Evolutionary conservation across 2,888 invertebrate genomes (phyloP).

Genomic region (Muschampia plurimacula): DNA sequence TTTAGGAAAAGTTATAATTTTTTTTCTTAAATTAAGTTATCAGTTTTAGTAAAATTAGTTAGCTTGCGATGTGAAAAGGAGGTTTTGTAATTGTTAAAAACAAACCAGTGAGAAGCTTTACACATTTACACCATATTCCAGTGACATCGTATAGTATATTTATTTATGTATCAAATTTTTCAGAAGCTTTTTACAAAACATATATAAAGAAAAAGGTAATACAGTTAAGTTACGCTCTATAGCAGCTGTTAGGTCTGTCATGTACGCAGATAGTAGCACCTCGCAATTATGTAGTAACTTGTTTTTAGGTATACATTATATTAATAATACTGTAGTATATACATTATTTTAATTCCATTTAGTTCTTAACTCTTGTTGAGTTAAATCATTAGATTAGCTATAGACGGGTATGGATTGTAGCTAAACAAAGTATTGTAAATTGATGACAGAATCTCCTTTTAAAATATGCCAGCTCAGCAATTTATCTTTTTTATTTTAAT

Average conservation of each 20-base stretch:
- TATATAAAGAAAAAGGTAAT: background rate
- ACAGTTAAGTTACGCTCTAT: constrained; percentile 3
- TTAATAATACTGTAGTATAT: constrained; percentile 56
- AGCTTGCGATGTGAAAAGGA: background rate
- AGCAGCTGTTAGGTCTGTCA: constrained; percentile 55
- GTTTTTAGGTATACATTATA: constrained; percentile 61
- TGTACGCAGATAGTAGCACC: constrained; percentile 71
- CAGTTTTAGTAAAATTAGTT: background rate
- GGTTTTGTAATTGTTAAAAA: background rate
- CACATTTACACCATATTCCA: background rate
- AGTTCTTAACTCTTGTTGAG: constrained; percentile 74
- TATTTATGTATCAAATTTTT: background rate
- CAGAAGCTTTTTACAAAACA: background rate
- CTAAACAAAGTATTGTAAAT: constrained; percentile 50
- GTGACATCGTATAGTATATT: background rate
- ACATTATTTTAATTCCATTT: constrained; percentile 78
- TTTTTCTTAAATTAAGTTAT: background rate
- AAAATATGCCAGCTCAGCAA: constrained; percentile 58
- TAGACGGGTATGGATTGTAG: constrained; percentile 69
- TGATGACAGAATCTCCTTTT: constrained; percentile 67
- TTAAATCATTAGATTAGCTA: constrained; percentile 67
- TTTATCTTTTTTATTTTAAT: constrained; percentile 42
- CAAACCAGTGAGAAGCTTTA: background rate
- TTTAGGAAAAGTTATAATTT: background rate
- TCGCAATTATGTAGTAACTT: constrained; percentile 76